Conservation (phyloP, 2,888 invertebrate genomes). For the Tanypteryx hageni region DNA sequence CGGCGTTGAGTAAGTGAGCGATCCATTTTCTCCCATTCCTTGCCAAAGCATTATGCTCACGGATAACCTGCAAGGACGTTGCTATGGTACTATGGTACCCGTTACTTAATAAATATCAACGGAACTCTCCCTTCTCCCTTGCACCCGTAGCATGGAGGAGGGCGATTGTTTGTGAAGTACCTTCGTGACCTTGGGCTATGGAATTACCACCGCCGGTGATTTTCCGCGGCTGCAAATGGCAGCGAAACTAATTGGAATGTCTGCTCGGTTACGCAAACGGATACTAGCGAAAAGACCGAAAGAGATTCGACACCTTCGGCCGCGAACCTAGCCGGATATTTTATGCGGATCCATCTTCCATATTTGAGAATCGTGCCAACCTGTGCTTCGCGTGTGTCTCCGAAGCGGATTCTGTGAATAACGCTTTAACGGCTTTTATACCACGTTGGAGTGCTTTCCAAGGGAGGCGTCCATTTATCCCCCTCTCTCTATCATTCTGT, state of each 20-base stretch:
- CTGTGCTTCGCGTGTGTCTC: not conserved
- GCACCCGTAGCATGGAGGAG: not conserved
- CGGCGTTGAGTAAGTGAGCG: not conserved
- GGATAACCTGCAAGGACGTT: slow-evolving; percentile 32
- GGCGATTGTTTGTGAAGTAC: not conserved
- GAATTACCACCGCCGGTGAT: slow-evolving; percentile 20
- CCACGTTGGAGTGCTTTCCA: not conserved
- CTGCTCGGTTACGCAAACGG: not conserved
- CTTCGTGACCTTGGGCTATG: slow-evolving; percentile 21
- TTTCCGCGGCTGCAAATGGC: slow-evolving; percentile 12
- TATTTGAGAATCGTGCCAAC: not conserved
- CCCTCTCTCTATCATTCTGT: not conserved
- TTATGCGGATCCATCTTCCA: not conserved
- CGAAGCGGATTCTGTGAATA: not conserved
- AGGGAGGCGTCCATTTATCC: not conserved
- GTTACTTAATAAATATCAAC: slow-evolving; percentile 25
- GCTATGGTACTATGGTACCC: not conserved
- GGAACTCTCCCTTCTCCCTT: not conserved
- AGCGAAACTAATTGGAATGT: slow-evolving; percentile 24
- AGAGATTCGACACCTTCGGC: not conserved
- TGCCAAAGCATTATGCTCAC: not conserved
- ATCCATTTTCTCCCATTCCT: not conserved
- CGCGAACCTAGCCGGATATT: not conserved
- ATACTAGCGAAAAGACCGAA: not conserved
- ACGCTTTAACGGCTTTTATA: not conserved